phyloP scores from a whole-genome alignment of 2,797 vertebrate genomes.

The Tapera naevia region DNA sequence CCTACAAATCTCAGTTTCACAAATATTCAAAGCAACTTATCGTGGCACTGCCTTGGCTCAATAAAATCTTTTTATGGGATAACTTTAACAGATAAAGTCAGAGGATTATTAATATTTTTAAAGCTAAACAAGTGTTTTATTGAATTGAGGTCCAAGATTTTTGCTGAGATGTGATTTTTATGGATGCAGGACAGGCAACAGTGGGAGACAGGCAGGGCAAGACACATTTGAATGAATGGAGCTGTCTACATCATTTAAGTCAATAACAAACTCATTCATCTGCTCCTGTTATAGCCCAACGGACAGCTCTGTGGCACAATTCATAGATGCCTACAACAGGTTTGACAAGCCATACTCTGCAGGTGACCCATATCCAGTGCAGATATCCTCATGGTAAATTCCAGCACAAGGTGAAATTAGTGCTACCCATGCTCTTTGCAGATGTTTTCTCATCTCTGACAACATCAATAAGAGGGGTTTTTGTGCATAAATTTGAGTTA shows the following conservation, averaged over 20 bases:
- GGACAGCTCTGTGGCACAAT: background rate
- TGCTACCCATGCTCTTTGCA: background rate
- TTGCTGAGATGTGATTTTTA: background rate
- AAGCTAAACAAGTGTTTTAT: background rate
- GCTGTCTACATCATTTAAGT: background rate
- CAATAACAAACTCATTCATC: background rate
- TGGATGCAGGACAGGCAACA: background rate
- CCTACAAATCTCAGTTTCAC: background rate
- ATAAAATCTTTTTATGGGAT: background rate
- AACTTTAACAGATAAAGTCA: background rate
- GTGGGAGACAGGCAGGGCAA: background rate
- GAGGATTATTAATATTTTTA: background rate
- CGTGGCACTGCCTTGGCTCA: background rate
- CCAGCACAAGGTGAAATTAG: background rate
- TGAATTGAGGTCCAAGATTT: background rate
- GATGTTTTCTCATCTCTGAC: background rate
- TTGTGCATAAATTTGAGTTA: background rate
- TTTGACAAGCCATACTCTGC: background rate
- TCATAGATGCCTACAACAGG: background rate
- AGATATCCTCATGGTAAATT: background rate
- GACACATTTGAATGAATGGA: background rate
- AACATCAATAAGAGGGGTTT: background rate
- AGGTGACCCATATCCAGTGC: background rate
- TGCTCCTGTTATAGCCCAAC: background rate
- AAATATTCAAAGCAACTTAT: background rate